Conservation (phyloP, 2,113 vertebrate species). For the Myodes glareolus region DNA sequence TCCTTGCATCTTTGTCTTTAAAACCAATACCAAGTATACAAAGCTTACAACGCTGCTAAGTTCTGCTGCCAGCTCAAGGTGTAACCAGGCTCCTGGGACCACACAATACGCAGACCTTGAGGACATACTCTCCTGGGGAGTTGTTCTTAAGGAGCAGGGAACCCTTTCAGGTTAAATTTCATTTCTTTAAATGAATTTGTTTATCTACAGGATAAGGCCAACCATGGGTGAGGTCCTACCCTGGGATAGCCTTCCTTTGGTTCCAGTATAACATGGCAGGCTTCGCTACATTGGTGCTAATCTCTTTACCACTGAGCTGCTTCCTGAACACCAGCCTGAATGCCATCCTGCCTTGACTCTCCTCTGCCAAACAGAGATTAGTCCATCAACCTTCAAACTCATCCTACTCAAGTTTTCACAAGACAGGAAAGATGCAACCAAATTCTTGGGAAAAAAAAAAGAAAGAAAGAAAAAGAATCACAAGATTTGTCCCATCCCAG, state of each 20-base stretch:
- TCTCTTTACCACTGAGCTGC: background rate
- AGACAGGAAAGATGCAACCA: background rate
- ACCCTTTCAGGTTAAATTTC: background rate
- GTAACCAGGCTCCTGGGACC: background rate
- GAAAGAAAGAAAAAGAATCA: background rate
- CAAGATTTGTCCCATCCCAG: background rate
- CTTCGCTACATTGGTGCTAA: background rate
- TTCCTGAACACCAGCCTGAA: background rate
- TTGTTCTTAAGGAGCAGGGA: background rate
- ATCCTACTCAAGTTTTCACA: background rate
- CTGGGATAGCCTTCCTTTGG: background rate
- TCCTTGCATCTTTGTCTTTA: background rate
- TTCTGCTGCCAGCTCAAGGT: background rate
- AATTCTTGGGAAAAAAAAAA: background rate
- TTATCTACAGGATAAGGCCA: background rate
- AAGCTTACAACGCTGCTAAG: background rate
- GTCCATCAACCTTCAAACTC: background rate
- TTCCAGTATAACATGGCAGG: background rate
- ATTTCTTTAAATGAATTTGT: background rate
- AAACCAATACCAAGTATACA: background rate
- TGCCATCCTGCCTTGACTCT: background rate
- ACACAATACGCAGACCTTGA: background rate
- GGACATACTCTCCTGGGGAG: background rate
- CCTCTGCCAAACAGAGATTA: background rate
- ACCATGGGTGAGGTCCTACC: background rate